These are phyloP conservation scores for Pelochelys cantorii DNA, from an alignment of 2,797 vertebrate genomes.

Conservation along the genomic window DNA sequence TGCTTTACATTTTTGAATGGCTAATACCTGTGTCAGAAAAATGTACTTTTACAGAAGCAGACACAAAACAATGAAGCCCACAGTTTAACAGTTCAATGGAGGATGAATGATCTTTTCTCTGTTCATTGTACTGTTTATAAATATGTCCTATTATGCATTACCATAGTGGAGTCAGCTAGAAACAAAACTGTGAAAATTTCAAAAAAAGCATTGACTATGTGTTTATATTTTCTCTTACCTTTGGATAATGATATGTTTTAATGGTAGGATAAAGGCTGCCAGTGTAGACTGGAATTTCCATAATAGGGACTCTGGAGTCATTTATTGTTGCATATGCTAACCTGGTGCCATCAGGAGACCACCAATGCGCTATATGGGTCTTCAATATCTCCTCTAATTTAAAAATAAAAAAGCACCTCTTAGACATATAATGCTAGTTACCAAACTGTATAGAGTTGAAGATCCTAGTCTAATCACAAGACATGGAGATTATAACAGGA, in stretches of 20 bases:
- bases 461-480: conserved; percentile 32
- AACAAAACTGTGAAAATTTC: background rate
- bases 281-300: conserved; percentile 95
- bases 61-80: background rate
- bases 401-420: background rate
- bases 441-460: background rate
- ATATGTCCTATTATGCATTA: accelerated
- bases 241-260: conserved; percentile 94
- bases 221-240: conserved; percentile 80
- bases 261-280: conserved; percentile 88
- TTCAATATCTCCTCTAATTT: conserved; percentile 94
- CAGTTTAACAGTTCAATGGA: background rate
- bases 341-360: conserved; percentile 95
- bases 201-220: background rate
- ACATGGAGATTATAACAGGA: conserved; percentile 20
- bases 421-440: background rate
- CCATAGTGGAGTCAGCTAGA: background rate
- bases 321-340: conserved; percentile 96
- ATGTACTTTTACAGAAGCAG: background rate
- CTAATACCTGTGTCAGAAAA: background rate
- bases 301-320: conserved; percentile 92
- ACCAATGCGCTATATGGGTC: conserved; percentile 95
- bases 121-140: background rate
- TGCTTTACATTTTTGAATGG: background rate
- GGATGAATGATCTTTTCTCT: background rate